A percentile compares a stretch with the other conserved stretches of the same genome.
Evolutionary conservation across 2,888 invertebrate genomes (phyloP).

Genomic region (Rhabditophanes sp.): DNA sequence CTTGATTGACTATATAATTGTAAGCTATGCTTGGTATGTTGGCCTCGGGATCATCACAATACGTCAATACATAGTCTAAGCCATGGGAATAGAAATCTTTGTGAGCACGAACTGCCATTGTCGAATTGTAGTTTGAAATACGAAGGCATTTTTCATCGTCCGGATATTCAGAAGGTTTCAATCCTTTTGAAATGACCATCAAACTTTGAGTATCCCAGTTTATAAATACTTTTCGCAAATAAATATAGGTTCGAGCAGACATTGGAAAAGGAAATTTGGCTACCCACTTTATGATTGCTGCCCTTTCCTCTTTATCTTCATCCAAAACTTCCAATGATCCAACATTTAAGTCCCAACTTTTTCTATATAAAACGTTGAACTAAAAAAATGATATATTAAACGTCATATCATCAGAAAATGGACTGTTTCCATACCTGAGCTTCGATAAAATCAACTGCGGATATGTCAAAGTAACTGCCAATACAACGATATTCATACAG

Average conservation of each 20-base stretch:
- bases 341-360: slow-evolving; percentile 13
- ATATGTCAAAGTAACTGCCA: slow-evolving; percentile 13
- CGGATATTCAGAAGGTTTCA: slow-evolving; percentile 5
- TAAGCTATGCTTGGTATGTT: slow-evolving; percentile 11
- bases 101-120: slow-evolving; percentile 11
- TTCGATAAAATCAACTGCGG: slow-evolving; percentile 12
- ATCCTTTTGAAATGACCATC: slow-evolving; percentile 6
- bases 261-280: slow-evolving; percentile 13
- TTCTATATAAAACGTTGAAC: slow-evolving; percentile 10
- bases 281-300: slow-evolving; percentile 7
- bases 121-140: slow-evolving; percentile 12
- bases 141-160: slow-evolving; percentile 7
- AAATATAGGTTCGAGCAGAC: slow-evolving; percentile 11
- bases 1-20: slow-evolving; percentile 9
- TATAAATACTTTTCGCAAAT: slow-evolving; percentile 9
- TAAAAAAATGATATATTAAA: no score
- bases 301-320: slow-evolving; percentile 7
- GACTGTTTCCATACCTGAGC: no score
- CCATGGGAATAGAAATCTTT: slow-evolving; percentile 10
- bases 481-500: slow-evolving; percentile 14
- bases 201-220: slow-evolving; percentile 7
- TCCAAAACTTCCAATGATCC: slow-evolving; percentile 10
- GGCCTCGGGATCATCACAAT: slow-evolving; percentile 12
- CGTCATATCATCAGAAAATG: no score
- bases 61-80: slow-evolving; percentile 11